Conservation (phyloP, 2,113 vertebrate species). For the Meriones unguiculatus region DNA sequence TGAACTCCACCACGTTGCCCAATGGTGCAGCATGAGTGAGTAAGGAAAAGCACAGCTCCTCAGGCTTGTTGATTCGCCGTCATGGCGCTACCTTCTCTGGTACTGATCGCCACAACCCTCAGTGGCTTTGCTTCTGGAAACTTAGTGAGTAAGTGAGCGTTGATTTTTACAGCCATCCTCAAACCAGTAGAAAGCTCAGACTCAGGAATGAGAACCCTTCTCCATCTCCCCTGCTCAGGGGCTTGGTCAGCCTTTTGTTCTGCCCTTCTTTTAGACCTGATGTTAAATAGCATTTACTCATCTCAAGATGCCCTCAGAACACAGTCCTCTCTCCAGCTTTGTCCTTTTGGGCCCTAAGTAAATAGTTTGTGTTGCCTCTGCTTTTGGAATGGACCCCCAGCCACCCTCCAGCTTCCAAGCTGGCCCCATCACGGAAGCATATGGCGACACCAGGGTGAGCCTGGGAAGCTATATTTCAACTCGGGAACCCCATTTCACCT, state of each 20-base stretch:
- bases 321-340: neutral
- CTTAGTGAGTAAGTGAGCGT: neutral
- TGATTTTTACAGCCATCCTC: neutral
- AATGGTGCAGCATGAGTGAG: neutral
- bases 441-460: neutral
- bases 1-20: neutral
- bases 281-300: slow-evolving; percentile 24
- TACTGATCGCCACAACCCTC: neutral
- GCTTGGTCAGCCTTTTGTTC: neutral
- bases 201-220: neutral
- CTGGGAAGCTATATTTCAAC: neutral
- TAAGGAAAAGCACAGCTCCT: neutral
- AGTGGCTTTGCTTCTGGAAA: neutral
- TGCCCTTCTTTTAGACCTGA: neutral
- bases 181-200: neutral
- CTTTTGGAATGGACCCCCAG: neutral
- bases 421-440: fast-evolving
- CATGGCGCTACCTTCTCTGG: fast-evolving
- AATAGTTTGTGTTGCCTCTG: neutral
- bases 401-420: neutral
- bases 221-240: neutral
- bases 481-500: neutral
- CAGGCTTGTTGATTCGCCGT: too few relatives aligned
- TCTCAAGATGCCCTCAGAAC: neutral
- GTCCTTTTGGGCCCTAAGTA: neutral